Base-by-base conservation (phyloP, 2,113 vertebrate species). In the Epinephelus lanceolatus region DNA sequence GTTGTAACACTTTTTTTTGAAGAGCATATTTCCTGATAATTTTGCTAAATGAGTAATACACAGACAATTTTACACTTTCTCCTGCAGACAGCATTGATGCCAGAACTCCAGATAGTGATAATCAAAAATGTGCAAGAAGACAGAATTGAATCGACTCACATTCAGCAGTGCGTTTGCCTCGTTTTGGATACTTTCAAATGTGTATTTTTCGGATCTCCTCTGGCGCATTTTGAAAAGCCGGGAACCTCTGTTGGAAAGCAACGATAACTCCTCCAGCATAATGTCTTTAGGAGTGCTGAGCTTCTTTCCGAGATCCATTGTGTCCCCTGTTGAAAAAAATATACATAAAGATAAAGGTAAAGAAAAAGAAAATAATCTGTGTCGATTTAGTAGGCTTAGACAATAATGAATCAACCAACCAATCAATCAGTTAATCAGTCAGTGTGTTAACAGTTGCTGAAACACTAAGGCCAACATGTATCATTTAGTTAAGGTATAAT, bases 211-310 rank as follows among this genome's bases (percentile, higher is more conserved):
- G 18, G 98, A 99, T 90, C 98, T 96, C 75, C 97, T 95, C 94
- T 99, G 98, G 18, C 98, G 96, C 96, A 97, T 98, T 94, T 99
- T 99, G 92, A 99, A 99, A 25, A 99, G 96, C 8, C 97, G 95
- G 56, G 98, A 98, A 0, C 98, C 98, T 91, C 98, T 96, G 92
- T 99, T 99, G 88, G 96, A 96, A 70, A 97, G 95, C 25, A 97
- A 94, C 0, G 98, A 99, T 40, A 99, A 70, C 80, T 99, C 98
- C 91, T 99, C 98, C 90, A 99, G 88, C 98, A 99, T 99, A 87
- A 99, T 99, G 86, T 99, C 98, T 91, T 96, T 97, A 21, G 98
- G 98, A 1, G 94, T 95, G 91, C 97, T 97, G 89, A 98, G 96
- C 90, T 99, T 99, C 90, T 98, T 99, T 1, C 98, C 98, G 1